Conservation (phyloP, 2,797 vertebrate genomes). For the Varecia variegata region DNA sequence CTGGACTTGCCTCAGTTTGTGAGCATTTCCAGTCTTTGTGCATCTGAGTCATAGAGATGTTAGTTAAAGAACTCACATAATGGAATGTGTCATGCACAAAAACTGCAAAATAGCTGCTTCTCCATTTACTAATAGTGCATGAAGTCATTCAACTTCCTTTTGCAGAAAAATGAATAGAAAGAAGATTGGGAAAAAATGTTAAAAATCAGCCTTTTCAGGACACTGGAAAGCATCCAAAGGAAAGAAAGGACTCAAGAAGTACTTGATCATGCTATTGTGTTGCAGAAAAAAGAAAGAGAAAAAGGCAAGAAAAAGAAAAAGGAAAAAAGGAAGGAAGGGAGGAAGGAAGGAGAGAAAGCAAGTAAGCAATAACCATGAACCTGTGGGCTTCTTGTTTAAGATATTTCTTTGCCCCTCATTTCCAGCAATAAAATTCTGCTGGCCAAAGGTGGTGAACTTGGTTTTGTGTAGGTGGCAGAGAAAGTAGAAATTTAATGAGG, state of each 20-base stretch:
- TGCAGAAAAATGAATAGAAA: not conserved
- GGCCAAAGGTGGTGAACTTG: not conserved
- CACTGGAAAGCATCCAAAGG: not conserved
- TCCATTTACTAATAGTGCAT: not conserved
- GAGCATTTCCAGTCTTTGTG: not conserved
- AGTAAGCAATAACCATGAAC: not conserved
- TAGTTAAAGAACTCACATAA: not conserved
- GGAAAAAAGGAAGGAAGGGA: not conserved
- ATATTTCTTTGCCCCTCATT: not conserved
- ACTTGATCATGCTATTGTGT: not conserved
- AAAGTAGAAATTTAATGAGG: not conserved
- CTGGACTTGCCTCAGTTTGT: not conserved
- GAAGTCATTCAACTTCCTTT: not conserved
- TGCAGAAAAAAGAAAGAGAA: not conserved
- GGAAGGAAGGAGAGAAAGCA: not conserved
- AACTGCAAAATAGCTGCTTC: not conserved
- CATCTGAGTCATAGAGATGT: not conserved
- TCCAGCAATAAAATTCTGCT: not conserved
- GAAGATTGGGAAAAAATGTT: not conserved
- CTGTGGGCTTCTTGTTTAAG: not conserved
- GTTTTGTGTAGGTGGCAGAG: not conserved
- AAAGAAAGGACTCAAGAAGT: not conserved
- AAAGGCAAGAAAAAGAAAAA: not conserved
- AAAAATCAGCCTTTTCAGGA: not conserved
- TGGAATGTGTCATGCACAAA: not conserved